Conservation (phyloP, 2,797 vertebrate genomes). For the Darevskia mixta region DNA sequence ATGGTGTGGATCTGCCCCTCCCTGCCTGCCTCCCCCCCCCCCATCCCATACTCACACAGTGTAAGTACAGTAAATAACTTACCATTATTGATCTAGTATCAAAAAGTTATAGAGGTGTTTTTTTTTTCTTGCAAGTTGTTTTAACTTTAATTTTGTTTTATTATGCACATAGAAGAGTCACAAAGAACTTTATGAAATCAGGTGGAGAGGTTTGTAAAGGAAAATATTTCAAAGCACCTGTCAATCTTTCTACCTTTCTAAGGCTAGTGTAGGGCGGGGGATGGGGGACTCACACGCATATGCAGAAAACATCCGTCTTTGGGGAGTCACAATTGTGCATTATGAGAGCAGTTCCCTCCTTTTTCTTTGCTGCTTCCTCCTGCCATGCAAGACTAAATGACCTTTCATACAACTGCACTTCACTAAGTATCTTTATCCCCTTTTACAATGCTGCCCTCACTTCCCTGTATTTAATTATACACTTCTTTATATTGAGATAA, state of each 20-base stretch:
- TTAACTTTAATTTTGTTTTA: slow-evolving; percentile 9
- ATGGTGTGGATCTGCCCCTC: no score
- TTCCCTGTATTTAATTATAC: slow-evolving; percentile 69
- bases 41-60: no score
- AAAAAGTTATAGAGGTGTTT: not conserved
- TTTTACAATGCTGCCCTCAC: slow-evolving; percentile 39
- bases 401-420: slow-evolving; percentile 33
- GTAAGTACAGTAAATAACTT: slow-evolving; percentile 1
- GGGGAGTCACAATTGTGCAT: slow-evolving; percentile 9
- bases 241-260: not conserved
- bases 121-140: not conserved
- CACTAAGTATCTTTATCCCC: slow-evolving; percentile 47
- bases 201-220: not conserved
- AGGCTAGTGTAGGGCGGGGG: not conserved
- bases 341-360: not conserved
- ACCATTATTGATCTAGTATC: rapidly evolving
- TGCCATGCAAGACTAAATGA: slow-evolving; percentile 47
- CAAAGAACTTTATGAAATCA: not conserved
- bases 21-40: no score
- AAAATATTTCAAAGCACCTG: slow-evolving; percentile 13
- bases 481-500: slow-evolving; percentile 59
- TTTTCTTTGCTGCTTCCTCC: slow-evolving; percentile 37
- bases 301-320: slow-evolving; percentile 28
- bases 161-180: slow-evolving; percentile 14
- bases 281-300: not conserved